Percentiles rank a stretch among this genome's conserved stretches.
phyloP scores from a whole-genome alignment of 53 echinoderm and acorn worm genomes.

The Apostichopus leukothele region DNA sequence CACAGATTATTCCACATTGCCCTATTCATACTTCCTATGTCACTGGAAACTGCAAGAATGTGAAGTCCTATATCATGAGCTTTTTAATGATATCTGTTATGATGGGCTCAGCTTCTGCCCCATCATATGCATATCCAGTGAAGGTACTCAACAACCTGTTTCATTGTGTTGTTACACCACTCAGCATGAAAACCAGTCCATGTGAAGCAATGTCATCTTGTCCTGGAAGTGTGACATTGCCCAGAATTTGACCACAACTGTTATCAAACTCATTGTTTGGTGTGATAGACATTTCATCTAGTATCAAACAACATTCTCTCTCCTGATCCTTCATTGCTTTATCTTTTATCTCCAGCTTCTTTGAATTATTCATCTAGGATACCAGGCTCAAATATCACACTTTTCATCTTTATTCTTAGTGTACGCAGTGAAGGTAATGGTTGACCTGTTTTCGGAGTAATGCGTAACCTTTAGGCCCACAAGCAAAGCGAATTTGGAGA shows the following conservation, averaged over 20 bases:
- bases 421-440: constrained; percentile 51
- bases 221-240: constrained; percentile 46
- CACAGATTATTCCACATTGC: constrained; percentile 45
- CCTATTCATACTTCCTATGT: constrained; percentile 40
- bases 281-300: constrained; percentile 77
- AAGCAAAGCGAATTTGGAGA: constrained; percentile 44
- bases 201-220: constrained; percentile 38
- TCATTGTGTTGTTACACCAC: constrained; percentile 50
- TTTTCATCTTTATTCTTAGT: constrained; percentile 47
- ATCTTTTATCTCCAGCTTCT: constrained; percentile 49
- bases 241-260: constrained; percentile 35
- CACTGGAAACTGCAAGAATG: constrained; percentile 30
- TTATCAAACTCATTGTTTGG: constrained; percentile 67
- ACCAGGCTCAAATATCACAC: constrained; percentile 56
- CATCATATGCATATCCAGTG: constrained; percentile 3
- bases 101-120: constrained; percentile 23
- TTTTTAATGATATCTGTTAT: not conserved
- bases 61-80: constrained; percentile 37
- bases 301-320: constrained; percentile 66
- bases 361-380: constrained; percentile 55
- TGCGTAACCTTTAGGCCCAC: constrained; percentile 45
- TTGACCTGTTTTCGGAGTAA: constrained; percentile 39
- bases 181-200: constrained; percentile 47
- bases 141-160: constrained; percentile 45
- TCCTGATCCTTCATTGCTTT: constrained; percentile 52